Evolutionary conservation across 2,888 invertebrate genomes (phyloP).

Genomic region (Catonia carolina): DNA sequence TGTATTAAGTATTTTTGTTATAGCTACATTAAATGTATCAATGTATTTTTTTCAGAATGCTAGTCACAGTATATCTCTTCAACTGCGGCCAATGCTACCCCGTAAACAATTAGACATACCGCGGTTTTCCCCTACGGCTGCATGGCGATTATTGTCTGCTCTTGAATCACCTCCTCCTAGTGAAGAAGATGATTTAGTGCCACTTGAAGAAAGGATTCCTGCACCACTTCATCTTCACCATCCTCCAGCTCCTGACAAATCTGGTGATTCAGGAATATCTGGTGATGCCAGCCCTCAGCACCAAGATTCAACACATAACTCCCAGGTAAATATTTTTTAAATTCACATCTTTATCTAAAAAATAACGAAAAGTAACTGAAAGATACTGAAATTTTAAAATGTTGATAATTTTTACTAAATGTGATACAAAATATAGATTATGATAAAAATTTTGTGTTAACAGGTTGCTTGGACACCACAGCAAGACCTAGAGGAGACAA

Average conservation of each 20-base stretch:
- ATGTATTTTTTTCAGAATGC: slow-evolving; percentile 16
- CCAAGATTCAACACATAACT: slow-evolving; percentile 38
- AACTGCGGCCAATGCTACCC: slow-evolving; percentile 69
- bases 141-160: slow-evolving; percentile 67
- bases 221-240: slow-evolving; percentile 31
- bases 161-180: slow-evolving; percentile 45
- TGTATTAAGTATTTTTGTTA: too few species aligned
- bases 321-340: slow-evolving; percentile 35
- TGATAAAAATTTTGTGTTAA: slow-evolving; percentile 2
- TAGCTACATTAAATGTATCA: too few species aligned
- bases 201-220: slow-evolving; percentile 48
- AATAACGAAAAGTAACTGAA: too few species aligned
- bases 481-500: slow-evolving; percentile 67
- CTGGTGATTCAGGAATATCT: slow-evolving; percentile 77
- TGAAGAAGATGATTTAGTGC: slow-evolving; percentile 40
- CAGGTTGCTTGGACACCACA: slow-evolving; percentile 70
- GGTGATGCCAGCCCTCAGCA: slow-evolving; percentile 59
- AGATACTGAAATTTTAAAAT: too few species aligned
- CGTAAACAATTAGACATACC: slow-evolving; percentile 70
- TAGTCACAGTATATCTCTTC: slow-evolving; percentile 56
- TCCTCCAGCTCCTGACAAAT: slow-evolving; percentile 55
- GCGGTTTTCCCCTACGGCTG: slow-evolving; percentile 73
- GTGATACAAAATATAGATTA: background rate
- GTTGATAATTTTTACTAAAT: too few species aligned
- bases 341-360: background rate